Base-by-base conservation (phyloP, 1,140 invertebrate species). In the Mylabris phalerata region DNA sequence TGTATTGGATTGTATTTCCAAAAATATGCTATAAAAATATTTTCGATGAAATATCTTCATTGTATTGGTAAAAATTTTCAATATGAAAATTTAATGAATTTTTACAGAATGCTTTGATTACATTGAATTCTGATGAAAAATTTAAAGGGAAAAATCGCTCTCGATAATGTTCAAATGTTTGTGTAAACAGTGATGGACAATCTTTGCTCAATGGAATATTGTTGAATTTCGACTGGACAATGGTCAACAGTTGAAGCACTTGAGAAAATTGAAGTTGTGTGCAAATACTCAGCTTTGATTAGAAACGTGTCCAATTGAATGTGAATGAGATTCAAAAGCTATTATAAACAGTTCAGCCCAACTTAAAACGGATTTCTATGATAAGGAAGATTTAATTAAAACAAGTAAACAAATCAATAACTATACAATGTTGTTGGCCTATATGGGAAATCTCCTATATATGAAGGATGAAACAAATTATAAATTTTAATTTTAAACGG, bases 211-310 rank as follows among this genome's bases (percentile, higher is more conserved):
- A 55, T 32, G 52, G 51, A 43, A 55, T 48, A 44, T 10, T 55
- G 52, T 55, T 44, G 39, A 55, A 55, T 55, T 55, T 55, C 11
- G 48, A 48, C 43, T 55, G 59, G 59, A 61, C 59, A 61, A 61
- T 61, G 59, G 59, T 61, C 59, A 61, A 61, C 55, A 61, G 38
- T 41, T 48, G 27, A 48, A 32, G 45, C 55, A 51, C 59, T 61
- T 57, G 51, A 57, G 59, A 41, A 61, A 61, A 61, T 61, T 61
- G 59, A 61, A 61, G 55, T 46, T 47, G 11, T 48, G 49, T 48
- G 59, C 57, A 57, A 61, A 61, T 61, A 61, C 59, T 57, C 42
- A 48, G 49, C 54, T 57, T 57, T 61, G 59, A 61, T 61, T 61
- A 57, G 59, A 61, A 61, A 52, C 59, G 59, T 61, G 59, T 61